Conservation (phyloP, 1,140 invertebrate species). For the Bombus waltoni region DNA sequence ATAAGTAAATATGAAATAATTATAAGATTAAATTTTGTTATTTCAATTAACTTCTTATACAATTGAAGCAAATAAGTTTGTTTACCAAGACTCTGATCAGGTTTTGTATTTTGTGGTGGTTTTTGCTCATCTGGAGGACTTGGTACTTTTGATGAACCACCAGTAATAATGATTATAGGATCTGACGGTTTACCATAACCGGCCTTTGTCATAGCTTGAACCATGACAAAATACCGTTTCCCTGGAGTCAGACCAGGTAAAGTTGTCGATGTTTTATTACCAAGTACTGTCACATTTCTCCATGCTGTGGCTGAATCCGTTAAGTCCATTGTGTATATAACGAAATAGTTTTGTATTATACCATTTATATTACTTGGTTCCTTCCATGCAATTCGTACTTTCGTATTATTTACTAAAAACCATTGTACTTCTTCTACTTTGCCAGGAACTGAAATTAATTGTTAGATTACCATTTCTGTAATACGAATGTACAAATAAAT, state of each 20-base stretch:
- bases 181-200: conserved; percentile 82
- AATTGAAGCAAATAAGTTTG: conserved; percentile 3
- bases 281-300: conserved; percentile 78
- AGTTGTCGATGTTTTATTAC: conserved; percentile 76
- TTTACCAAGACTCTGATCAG: conserved; percentile 80
- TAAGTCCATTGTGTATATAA: conserved; percentile 79
- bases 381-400: conserved; percentile 82
- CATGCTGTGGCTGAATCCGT: conserved; percentile 74
- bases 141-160: conserved; percentile 69
- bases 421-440: conserved; percentile 82
- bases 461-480: background rate
- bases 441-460: conserved; percentile 80
- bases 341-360: conserved; percentile 80
- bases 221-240: conserved; percentile 82
- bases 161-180: conserved; percentile 76
- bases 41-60: background rate
- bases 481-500: background rate
- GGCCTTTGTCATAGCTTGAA: conserved; percentile 83
- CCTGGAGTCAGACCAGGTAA: conserved; percentile 80
- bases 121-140: conserved; percentile 73
- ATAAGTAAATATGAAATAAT: background rate
- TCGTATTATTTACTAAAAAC: conserved; percentile 80
- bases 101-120: conserved; percentile 73
- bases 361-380: conserved; percentile 82
- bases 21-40: background rate